Base-by-base conservation (phyloP, 2,113 vertebrate species). In the Pterocles orientalis region DNA sequence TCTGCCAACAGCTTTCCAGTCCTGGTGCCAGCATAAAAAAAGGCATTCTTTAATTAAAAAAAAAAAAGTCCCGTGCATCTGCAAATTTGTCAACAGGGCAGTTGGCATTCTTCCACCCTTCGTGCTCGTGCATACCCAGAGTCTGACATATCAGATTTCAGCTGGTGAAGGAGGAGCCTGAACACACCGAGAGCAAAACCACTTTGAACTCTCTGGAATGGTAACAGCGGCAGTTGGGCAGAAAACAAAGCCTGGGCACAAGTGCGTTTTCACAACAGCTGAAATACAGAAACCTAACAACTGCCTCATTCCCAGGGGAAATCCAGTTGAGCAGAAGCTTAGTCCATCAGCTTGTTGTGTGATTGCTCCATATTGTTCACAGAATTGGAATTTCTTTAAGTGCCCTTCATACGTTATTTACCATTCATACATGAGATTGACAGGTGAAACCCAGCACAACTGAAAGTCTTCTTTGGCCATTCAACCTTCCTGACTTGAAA, bases 61-160 rank as follows among this genome's bases (percentile, higher is more conserved):
- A 56, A 48, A 82, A 72, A 78, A 7, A 2, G 10, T 62, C 24
- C 17, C 5, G 4, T 71, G 45, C 45, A 53, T 90, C 73, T 90
- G 85, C 60, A 91, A 69, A 93, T 86, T 72, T 94, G 71, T 86
- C 75, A 92, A 48, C 78, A 86, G 84, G 41, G 51, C 71, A 77
- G 50, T 16, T 92, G 93, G 93, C 79, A 88, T 78, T 24, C 25
- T 36, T 79, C 76, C 58, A 90, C 48, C 56, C 41, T 78, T 80
- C 33, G 71, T 91, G 78, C 79, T 68, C 14, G 1, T 64, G 25
- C 19, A 25, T 65, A 82, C 12, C 5, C 43, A 21, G 41, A 51
- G 56, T 45, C 5, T 66, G 86, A 81, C 89, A 73, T 73, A 79
- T 7, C 89, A 88, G 29, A 82, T 90, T 84, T 85, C 92, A 80